Evolutionary conservation across 2,888 invertebrate species (phyloP).

Genomic region (Tiliacea citrago): DNA sequence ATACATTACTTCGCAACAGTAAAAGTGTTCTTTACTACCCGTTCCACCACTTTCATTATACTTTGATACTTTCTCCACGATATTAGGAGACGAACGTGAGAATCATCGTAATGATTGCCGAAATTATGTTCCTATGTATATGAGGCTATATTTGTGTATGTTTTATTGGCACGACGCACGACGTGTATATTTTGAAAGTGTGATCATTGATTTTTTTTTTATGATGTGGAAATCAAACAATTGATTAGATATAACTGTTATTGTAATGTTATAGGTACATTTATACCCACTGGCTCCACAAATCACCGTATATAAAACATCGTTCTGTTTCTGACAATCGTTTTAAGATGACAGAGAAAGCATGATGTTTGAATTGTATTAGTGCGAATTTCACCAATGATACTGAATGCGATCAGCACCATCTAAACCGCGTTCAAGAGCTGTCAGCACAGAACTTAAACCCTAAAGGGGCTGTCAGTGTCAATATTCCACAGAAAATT

Average conservation of each 20-base stretch:
- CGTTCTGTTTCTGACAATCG: neutral
- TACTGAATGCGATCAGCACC: too few species aligned
- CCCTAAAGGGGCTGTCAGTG: too few species aligned
- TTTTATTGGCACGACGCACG: slow-evolving; percentile 31
- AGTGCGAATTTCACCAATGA: too few species aligned
- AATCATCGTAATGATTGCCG: slow-evolving; percentile 38
- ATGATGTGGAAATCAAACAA: slow-evolving; percentile 12
- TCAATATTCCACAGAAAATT: too few species aligned
- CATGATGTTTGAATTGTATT: neutral
- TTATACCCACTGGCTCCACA: neutral
- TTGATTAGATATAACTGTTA: neutral
- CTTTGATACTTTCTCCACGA: slow-evolving; percentile 57
- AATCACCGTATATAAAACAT: neutral
- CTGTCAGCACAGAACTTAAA: too few species aligned
- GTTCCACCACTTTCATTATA: slow-evolving; percentile 44
- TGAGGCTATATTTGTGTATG: neutral
- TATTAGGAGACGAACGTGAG: slow-evolving; percentile 56
- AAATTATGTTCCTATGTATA: slow-evolving; percentile 28
- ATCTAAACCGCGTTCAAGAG: too few species aligned
- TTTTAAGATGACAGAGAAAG: neutral
- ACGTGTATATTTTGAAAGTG: slow-evolving; percentile 30
- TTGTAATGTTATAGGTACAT: neutral
- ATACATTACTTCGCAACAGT: slow-evolving; percentile 26
- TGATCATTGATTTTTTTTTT: slow-evolving; percentile 12
- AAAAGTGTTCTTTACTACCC: slow-evolving; percentile 33